These are phyloP conservation scores for Camptogramma bilineatum DNA, from an alignment of 2,888 invertebrate species.

Conservation along the genomic window DNA sequence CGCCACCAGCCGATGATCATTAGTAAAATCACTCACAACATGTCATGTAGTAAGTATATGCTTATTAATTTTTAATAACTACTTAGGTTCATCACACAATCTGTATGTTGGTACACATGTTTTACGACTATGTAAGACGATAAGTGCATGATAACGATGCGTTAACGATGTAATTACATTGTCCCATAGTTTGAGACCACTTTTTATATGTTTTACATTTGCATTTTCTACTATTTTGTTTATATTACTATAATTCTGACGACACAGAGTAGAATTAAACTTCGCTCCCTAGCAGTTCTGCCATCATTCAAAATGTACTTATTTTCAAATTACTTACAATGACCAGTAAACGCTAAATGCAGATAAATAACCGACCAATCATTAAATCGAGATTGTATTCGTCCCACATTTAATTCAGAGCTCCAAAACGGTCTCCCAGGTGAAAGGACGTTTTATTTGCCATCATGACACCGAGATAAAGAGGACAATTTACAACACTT, in stretches of 20 bases:
- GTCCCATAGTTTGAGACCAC: neutral
- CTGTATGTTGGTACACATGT: neutral
- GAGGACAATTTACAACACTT: conserved; percentile 70
- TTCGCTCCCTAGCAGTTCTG: neutral
- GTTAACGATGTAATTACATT: neutral
- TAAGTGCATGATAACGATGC: neutral
- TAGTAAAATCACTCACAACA: conserved; percentile 4
- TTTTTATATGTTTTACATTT: neutral
- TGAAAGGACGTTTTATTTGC: conserved; percentile 76
- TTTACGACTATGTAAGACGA: neutral
- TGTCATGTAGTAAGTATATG: neutral
- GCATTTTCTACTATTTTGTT: too few species aligned
- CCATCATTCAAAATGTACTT: neutral
- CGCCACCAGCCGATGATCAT: neutral
- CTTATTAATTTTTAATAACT: neutral
- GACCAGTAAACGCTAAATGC: conserved; percentile 3
- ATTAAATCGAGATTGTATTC: conserved; percentile 3
- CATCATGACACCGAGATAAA: conserved; percentile 65
- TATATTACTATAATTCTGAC: neutral
- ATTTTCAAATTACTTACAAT: neutral
- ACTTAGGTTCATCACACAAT: neutral
- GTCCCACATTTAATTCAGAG: conserved; percentile 30
- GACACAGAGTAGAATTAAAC: neutral
- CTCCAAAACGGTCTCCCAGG: conserved; percentile 57
- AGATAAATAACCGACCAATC: conserved; percentile 12